Percentiles rank a stretch among this genome's conserved stretches.
Conservation (phyloP, 2,888 invertebrate genomes). For the Drosophila pseudotalamancana region DNA sequence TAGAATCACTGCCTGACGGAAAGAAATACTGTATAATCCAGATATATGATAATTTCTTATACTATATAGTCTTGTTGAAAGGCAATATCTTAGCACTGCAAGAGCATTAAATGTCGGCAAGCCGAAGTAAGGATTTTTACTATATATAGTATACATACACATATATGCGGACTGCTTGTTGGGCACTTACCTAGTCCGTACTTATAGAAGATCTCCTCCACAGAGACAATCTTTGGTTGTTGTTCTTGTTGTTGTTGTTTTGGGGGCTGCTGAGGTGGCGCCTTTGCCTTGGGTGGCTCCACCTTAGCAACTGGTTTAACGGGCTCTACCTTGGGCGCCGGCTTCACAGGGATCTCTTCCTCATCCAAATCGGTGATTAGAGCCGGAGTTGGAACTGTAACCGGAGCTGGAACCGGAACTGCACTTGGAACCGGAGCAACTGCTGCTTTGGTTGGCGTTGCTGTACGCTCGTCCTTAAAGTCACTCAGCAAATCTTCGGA, state of each 20-base stretch:
- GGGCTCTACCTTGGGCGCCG: conserved; percentile 45
- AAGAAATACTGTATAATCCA: too few species aligned
- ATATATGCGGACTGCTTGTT: too few species aligned
- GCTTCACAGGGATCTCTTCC: conserved; percentile 65
- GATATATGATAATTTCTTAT: too few species aligned
- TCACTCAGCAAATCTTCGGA: conserved; percentile 83
- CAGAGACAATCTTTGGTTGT: conserved; percentile 83
- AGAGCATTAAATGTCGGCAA: conserved; percentile 16
- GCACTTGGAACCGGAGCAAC: not conserved
- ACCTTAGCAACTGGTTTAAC: conserved; percentile 55
- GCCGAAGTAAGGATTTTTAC: not conserved
- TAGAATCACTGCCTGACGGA: too few species aligned
- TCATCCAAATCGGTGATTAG: conserved; percentile 77
- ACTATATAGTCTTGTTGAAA: too few species aligned
- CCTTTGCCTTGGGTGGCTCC: conserved; percentile 53
- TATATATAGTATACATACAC: too few species aligned
- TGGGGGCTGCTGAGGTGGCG: conserved; percentile 2
- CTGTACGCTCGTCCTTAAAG: conserved; percentile 81
- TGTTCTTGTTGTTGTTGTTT: conserved; percentile 32
- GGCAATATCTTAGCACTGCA: conserved; percentile 6
- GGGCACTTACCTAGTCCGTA: conserved; percentile 89
- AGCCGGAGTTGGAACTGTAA: conserved; percentile 28
- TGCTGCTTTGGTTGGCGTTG: conserved; percentile 35
- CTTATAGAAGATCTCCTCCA: conserved; percentile 88
- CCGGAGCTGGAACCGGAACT: conserved; percentile 19